These are phyloP conservation scores for Nicator chloris DNA, from an alignment of 2,113 vertebrate species.

Conservation along the genomic window DNA sequence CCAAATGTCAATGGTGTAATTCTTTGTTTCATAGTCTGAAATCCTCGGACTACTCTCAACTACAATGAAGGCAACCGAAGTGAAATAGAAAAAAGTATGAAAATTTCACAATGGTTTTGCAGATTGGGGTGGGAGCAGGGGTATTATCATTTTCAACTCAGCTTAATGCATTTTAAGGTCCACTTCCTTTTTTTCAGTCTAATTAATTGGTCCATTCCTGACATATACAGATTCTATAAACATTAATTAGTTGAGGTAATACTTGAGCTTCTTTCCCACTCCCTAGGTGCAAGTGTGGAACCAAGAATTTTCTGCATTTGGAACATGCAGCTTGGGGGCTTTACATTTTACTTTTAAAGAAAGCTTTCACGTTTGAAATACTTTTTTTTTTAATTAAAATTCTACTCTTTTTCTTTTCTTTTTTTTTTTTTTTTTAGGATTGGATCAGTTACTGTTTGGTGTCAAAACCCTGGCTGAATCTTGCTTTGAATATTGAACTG, in stretches of 20 bases:
- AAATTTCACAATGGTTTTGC: background rate
- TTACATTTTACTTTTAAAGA: background rate
- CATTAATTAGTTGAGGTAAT: background rate
- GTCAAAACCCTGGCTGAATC: background rate
- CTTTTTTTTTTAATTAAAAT: no score
- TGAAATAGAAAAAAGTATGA: background rate
- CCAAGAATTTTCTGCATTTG: background rate
- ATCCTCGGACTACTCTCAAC: slow-evolving; percentile 1
- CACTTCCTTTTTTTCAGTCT: background rate
- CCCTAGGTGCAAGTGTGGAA: background rate
- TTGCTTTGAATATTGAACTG: background rate
- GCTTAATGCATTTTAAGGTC: background rate
- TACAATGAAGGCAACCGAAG: slow-evolving; percentile 1
- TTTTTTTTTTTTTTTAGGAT: background rate
- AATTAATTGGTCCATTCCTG: background rate
- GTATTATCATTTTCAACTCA: background rate
- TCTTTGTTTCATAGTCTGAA: slow-evolving; percentile 33
- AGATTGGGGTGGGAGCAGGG: accelerated
- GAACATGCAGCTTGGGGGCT: background rate
- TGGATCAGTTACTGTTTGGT: background rate
- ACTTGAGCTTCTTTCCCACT: background rate
- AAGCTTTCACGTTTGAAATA: background rate
- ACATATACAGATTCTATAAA: background rate
- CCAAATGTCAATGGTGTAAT: slow-evolving; percentile 51
- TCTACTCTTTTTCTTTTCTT: no score